Conservation (phyloP, 2,888 invertebrate genomes). For the Temnothorax rugatulus region DNA sequence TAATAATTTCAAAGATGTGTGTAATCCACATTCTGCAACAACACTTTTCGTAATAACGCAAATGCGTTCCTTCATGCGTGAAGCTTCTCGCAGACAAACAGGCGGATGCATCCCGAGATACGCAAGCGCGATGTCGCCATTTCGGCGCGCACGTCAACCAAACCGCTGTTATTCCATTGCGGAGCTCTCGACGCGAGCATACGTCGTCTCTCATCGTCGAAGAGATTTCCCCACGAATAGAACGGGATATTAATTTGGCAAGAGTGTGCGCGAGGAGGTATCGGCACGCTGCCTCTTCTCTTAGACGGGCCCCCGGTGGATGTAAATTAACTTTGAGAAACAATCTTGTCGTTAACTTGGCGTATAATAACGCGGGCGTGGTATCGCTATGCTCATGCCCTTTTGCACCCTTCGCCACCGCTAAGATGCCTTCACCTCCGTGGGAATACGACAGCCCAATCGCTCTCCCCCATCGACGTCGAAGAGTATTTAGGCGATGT, state of each 20-base stretch:
- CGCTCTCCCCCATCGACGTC: neutral
- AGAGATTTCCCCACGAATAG: constrained; percentile 40
- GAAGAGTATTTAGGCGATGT: constrained; percentile 3
- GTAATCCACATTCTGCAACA: neutral
- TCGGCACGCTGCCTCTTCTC: constrained; percentile 45
- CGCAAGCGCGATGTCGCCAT: constrained; percentile 44
- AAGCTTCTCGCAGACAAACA: constrained; percentile 40
- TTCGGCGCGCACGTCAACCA: constrained; percentile 37
- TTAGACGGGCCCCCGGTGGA: constrained; percentile 55
- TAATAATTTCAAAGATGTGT: constrained; percentile 1
- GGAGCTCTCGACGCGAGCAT: constrained; percentile 27
- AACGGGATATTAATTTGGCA: constrained; percentile 53
- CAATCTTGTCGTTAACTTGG: constrained; percentile 73
- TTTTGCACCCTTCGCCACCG: constrained; percentile 67
- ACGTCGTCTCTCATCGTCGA: constrained; percentile 33
- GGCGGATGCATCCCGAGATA: constrained; percentile 40
- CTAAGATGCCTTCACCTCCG: neutral
- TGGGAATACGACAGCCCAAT: constrained; percentile 18
- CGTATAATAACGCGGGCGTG: constrained; percentile 73
- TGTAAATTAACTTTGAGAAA: constrained; percentile 76
- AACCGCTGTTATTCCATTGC: constrained; percentile 51
- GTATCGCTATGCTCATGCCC: constrained; percentile 63
- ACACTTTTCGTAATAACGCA: constrained; percentile 24
- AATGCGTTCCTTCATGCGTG: constrained; percentile 18
- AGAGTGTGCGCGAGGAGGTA: constrained; percentile 21